Evolutionary conservation across 2,113 vertebrate genomes (phyloP), one percentile per base, ranked within the genome.

Genomic region (Carettochelys insculpta): DNA sequence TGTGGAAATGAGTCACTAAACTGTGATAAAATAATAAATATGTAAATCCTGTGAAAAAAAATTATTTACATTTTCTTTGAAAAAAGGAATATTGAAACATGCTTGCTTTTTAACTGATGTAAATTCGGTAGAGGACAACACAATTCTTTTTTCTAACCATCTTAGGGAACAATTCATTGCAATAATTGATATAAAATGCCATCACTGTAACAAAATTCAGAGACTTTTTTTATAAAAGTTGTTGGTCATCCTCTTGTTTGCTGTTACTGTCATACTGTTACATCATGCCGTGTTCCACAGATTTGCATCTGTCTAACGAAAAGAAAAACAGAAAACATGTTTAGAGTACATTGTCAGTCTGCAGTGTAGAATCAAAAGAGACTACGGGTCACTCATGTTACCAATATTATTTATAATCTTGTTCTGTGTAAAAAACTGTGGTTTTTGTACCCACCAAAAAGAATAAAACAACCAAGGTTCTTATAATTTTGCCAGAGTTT

Each of bases 91-190:
- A 98, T 98, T 98, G 98, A 98, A 98, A 98, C 98, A 97, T 98
- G 98, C 98, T 99, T 99, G 99, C 99, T 99, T 99, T 99, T 99
- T 98, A 99, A 99, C 98, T 97, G 98, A 98, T 98, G 98, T 99
- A 99, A 98, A 99, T 99, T 98, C 98, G 92, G 98, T 99, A 99
- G 98, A 98, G 97, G 98, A 98, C 98, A 98, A 98, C 97, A 98
- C 98, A 97, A 98, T 98, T 99, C 98, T 99, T 98, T 99, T 99
- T 99, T 99, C 98, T 98, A 99, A 99, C 98, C 98, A 99, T 99
- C 98, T 98, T 99, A 99, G 98, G 98, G 98, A 98, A 99, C 97
- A 98, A 98, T 98, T 98, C 98, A 99, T 99, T 98, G 99, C 99
- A 99, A 99, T 99, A 99, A 99, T 98, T 98, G 98, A 98, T 98